Percentiles rank a stretch among this genome's conserved stretches.
Evolutionary conservation across 2,888 invertebrate genomes (phyloP).

Genomic region (Cylindroiulus punctatus): DNA sequence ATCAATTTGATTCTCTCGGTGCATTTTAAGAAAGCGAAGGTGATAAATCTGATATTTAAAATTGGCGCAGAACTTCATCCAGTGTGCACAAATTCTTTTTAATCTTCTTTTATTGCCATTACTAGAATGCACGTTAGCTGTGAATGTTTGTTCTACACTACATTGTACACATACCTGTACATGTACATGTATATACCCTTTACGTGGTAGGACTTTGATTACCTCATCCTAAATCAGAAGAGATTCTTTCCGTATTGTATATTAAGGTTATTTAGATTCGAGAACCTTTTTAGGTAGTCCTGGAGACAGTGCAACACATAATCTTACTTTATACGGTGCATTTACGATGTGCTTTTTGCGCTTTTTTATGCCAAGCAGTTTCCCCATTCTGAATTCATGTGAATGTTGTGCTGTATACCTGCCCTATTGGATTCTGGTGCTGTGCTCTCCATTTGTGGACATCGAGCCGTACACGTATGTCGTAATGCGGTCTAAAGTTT

Average conservation of each 20-base stretch:
- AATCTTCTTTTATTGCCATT: no score
- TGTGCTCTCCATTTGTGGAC: neutral
- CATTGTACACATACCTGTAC: no score
- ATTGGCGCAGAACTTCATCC: neutral
- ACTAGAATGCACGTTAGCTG: no score
- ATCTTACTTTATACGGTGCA: neutral
- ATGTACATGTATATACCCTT: no score
- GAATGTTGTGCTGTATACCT: neutral
- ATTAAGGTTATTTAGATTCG: neutral
- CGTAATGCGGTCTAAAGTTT: constrained; percentile 35
- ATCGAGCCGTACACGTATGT: neutral
- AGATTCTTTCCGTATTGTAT: no score
- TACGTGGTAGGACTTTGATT: no score
- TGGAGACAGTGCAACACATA: neutral
- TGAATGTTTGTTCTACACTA: no score
- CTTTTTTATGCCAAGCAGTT: neutral
- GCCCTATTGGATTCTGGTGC: neutral
- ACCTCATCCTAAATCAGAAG: no score
- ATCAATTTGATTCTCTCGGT: neutral
- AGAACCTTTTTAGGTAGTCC: neutral
- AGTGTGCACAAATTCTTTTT: neutral
- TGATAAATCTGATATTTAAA: neutral
- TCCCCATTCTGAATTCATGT: neutral
- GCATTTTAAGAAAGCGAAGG: neutral
- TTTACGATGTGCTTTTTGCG: neutral